Base-by-base conservation (phyloP, 2,797 vertebrate species). In the Chromobotia macracanthus region DNA sequence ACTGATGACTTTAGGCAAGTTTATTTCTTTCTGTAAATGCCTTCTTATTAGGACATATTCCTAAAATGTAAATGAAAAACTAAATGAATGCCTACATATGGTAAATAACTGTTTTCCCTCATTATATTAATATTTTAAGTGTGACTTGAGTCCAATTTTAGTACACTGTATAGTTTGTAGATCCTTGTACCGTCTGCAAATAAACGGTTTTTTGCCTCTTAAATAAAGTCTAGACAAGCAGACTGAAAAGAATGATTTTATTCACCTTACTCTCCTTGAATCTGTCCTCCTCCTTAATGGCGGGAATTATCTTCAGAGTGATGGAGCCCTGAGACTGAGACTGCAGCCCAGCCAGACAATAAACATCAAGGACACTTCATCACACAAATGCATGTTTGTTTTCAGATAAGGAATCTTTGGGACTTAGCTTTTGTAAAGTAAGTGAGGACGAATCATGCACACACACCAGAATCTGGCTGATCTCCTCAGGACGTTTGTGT, bases 241-340 rank as follows among this genome's bases (percentile, higher is more conserved):
- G 8, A 73, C 7, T 65, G 38, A 21, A 48, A 80, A 51, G 56
- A 58, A 46, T 48, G 38, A 70, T 80, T 80, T 69, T 21, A 80
- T 87, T 41, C 87, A 98, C 97, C 95, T 95, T 95, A 92, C 95
- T 97, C 82, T 98, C 96, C 84, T 93, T 96, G 11, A 96, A 87
- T 16, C 83, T 91, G 90, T 96, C 96, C 35, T 97, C 96, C 64
- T 98, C 97, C 79, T 92, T 95, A 77, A 96, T 87, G 53, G 96
- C 96, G 58, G 97, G 97, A 83, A 98, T 96, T 77, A 98, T 95
- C 90, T 98, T 98, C 84, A 98, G 85, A 0, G 95, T 97, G 89
- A 98, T 98, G 31, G 97, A 96, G 61, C 96, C 96, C 86, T 96
- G 96, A 72, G 96, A 97, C 81, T 98, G 97, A 13, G 95, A 97